These are phyloP conservation scores for Xestia c-nigrum DNA, from an alignment of 2,888 invertebrate species.

Conservation along the genomic window DNA sequence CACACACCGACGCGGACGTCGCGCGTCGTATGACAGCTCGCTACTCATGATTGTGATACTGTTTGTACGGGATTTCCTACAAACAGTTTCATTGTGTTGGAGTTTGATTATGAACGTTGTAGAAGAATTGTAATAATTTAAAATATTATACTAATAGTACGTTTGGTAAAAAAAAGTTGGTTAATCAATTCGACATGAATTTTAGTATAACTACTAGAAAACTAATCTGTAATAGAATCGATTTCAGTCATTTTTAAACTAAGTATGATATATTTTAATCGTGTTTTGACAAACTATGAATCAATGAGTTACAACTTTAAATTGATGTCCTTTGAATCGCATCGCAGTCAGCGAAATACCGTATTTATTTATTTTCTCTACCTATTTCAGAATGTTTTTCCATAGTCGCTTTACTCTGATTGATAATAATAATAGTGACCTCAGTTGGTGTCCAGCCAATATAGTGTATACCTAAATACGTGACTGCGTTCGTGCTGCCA, in stretches of 20 bases:
- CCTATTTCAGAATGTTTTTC: background rate
- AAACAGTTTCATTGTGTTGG: conserved; percentile 1
- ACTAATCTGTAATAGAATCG: background rate
- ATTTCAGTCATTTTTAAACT: background rate
- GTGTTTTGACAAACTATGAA: too few species aligned
- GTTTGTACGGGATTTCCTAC: conserved; percentile 18
- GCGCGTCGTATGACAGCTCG: conserved; percentile 33
- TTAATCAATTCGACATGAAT: background rate
- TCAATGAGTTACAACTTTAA: background rate
- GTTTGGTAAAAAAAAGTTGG: too few species aligned
- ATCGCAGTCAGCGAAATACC: background rate
- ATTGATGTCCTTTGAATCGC: background rate
- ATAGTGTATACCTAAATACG: background rate
- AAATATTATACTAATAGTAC: background rate
- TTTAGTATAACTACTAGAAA: background rate
- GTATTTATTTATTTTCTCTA: background rate
- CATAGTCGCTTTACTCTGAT: background rate
- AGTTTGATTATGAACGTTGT: background rate
- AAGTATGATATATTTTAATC: background rate
- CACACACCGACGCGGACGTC: conserved; percentile 28
- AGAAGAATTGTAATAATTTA: background rate
- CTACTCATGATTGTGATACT: conserved; percentile 32
- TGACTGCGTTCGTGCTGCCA: background rate
- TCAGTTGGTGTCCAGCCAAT: conserved; percentile 10
- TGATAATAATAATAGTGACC: conserved; percentile 8